Conservation (phyloP, 1,140 invertebrate genomes). For the Cyphomyrmex costatus region DNA sequence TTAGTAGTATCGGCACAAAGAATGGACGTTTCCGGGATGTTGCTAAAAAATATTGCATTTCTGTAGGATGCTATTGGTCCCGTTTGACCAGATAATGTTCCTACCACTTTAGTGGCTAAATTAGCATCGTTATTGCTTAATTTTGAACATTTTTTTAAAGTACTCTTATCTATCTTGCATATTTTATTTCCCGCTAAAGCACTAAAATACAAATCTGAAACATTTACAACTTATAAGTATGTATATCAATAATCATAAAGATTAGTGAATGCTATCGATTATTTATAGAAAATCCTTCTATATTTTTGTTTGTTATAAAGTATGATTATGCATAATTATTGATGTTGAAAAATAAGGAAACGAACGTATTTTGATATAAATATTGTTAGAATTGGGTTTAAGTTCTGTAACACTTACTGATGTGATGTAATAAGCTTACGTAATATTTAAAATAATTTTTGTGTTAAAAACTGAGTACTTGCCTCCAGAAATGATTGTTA, state of each 20-base stretch:
- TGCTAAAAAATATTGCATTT: background rate
- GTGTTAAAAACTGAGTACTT: background rate
- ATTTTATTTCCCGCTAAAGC: background rate
- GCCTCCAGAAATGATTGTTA: background rate
- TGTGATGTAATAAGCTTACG: background rate
- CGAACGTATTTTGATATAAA: background rate
- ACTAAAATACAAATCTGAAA: conserved; percentile 10
- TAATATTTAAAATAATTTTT: background rate
- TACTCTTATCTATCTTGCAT: background rate
- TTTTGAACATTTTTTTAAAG: background rate
- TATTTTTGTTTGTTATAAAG: background rate
- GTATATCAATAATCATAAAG: background rate
- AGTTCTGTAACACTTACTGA: background rate
- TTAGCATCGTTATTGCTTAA: background rate
- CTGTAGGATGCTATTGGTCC: background rate
- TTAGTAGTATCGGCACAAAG: background rate
- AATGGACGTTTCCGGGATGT: background rate
- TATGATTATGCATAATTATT: background rate
- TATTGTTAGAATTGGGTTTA: background rate
- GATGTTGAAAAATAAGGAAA: too few relatives aligned
- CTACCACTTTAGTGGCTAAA: background rate
- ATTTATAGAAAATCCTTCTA: background rate
- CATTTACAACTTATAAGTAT: background rate
- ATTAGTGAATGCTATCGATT: background rate
- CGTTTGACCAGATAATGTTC: background rate